A percentile compares a stretch with the other conserved stretches of the same genome.
These are phyloP conservation scores for Bombus vancouverensis DNA, from an alignment of 1,140 invertebrate genomes.

Conservation along the genomic window DNA sequence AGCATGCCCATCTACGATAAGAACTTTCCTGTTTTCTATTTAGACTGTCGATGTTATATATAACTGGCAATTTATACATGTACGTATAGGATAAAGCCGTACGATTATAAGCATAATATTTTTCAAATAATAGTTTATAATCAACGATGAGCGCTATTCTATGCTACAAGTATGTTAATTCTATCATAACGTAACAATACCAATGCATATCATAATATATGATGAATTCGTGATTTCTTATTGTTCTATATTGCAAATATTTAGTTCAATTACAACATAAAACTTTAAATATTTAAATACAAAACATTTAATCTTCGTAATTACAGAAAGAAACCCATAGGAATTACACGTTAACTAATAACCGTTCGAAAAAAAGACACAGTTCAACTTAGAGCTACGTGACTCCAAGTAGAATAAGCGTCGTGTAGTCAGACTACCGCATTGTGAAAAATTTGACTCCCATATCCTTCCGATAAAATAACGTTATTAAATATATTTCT, in stretches of 20 bases:
- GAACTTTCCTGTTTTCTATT: constrained; percentile 30
- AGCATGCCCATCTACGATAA: constrained; percentile 43
- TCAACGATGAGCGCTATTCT: neutral
- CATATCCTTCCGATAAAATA: too few species aligned
- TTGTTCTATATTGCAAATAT: neutral
- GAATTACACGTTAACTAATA: neutral
- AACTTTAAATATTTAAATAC: neutral
- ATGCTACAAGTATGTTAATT: neutral
- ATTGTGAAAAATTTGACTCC: too few species aligned
- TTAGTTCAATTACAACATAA: neutral
- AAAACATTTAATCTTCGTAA: neutral
- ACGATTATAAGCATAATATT: too few species aligned
- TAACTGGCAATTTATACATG: neutral
- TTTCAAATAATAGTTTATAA: neutral
- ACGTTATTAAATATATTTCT: too few species aligned
- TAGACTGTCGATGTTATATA: constrained; percentile 16
- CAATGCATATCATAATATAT: neutral
- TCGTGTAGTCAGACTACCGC: neutral
- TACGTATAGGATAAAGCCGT: neutral
- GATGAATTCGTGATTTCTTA: too few species aligned
- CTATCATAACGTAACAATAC: too few species aligned
- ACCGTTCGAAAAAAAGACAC: neutral
- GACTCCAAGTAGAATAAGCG: neutral
- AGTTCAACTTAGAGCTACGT: neutral
- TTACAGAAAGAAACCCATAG: too few species aligned